phyloP scores from a whole-genome alignment of 35 echinoderm and acorn worm species.

The Apostichopus japonicus region DNA sequence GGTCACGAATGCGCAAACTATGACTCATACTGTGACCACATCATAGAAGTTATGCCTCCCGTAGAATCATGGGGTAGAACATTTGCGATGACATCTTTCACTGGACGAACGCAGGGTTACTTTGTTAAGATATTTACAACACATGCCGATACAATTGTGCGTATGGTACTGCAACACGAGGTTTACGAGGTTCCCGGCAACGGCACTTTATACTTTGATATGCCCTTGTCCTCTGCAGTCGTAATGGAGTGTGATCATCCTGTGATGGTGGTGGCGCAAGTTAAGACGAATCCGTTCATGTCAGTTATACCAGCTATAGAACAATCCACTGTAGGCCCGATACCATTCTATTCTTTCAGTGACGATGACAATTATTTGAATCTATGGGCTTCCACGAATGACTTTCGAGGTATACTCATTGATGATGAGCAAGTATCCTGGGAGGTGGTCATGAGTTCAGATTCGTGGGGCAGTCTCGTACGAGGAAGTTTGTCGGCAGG shows the following conservation, averaged over 20 bases:
- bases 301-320: conserved; percentile 18
- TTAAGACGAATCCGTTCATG: background rate
- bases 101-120: background rate
- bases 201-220: background rate
- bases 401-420: background rate
- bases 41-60: background rate
- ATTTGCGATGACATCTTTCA: conserved; percentile 9
- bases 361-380: background rate
- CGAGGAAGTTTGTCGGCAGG: background rate
- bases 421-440: conserved; percentile 1
- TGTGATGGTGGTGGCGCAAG: background rate
- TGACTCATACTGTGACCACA: background rate
- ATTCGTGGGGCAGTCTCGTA: background rate
- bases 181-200: background rate
- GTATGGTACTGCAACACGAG: background rate
- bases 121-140: background rate
- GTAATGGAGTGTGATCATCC: conserved; percentile 2
- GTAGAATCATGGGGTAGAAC: conserved; percentile 8
- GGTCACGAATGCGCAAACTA: background rate
- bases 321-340: background rate
- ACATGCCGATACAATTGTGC: background rate
- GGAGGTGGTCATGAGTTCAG: background rate
- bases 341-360: background rate
- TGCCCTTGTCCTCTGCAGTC: background rate
- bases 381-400: background rate